Evolutionary conservation across 2,888 invertebrate genomes (phyloP).

Genomic region (Spatulosminthurus flaviceps): DNA sequence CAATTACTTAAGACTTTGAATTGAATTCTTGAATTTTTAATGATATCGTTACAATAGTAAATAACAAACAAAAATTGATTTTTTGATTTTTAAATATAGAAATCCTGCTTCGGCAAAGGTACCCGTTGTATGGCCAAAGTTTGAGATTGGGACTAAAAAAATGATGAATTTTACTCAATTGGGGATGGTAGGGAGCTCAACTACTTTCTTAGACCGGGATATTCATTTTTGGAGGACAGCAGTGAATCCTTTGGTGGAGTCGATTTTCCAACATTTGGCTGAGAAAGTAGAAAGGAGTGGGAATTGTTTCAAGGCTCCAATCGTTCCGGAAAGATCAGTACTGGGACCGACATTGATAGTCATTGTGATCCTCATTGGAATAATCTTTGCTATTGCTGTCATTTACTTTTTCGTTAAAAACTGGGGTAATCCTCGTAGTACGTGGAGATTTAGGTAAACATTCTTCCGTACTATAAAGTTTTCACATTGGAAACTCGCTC

Average conservation of each 20-base stretch:
- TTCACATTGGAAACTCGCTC: no score
- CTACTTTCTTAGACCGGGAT: conserved; percentile 48
- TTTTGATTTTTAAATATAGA: conserved; percentile 10
- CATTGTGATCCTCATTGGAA: conserved; percentile 31
- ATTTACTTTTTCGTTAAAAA: conserved; percentile 31
- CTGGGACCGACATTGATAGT: conserved; percentile 20
- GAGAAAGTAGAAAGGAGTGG: background rate
- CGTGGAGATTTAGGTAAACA: conserved; percentile 30
- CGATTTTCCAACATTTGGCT: background rate
- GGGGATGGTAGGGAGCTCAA: conserved; percentile 12
- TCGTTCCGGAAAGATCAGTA: background rate
- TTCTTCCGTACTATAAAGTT: no score
- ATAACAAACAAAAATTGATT: no score
- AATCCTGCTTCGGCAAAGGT: background rate
- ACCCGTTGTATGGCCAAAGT: conserved; percentile 29
- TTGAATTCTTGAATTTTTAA: no score
- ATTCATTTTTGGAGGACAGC: conserved; percentile 52
- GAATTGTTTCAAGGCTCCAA: no score
- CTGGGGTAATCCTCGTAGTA: conserved; percentile 29
- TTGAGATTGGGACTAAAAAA: conserved; percentile 19
- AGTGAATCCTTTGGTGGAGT: conserved; percentile 12
- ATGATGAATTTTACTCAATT: conserved; percentile 33
- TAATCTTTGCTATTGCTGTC: background rate
- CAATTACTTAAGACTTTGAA: no score
- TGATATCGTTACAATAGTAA: no score